Base-by-base conservation (phyloP, 35 echinoderm and acorn worm species). In the Eucidaris tribuloides region DNA sequence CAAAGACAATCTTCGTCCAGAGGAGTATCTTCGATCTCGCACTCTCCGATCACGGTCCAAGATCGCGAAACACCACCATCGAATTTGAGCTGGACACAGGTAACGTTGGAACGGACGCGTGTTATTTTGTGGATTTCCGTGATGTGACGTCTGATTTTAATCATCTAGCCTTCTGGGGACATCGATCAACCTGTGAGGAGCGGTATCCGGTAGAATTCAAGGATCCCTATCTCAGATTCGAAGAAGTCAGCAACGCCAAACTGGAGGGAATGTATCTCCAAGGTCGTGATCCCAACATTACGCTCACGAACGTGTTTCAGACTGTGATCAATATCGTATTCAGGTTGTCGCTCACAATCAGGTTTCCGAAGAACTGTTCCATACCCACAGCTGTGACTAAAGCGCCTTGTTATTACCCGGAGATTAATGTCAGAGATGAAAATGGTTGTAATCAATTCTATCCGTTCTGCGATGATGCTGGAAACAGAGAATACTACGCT, bases 391-490 rank as follows among this genome's bases (percentile, higher is more conserved):
- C 82, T 2, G 94, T 97, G 11, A 97, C 94, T 2, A 97, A 92
- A 59, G 94, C 71, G 18, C 89, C 85, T 39, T 97, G 94, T 61
- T 97, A 77, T 60, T 89, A 84, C 62, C 94, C 89, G 15, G 88
- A 85, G 40, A 71, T 97, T 7, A 77, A 76, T 19, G 85, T 97
- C 2, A 33, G 27, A 18, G 72, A 82, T 13, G 80, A 85, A 19
- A 97, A 97, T 34, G n/a, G 55, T 22, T 97, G 94, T 39, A 86
- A 96, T 43, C 80, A 81, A 35, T 84, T 85, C 60, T 97, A 97
- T 45, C 94, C 94, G 2, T 92, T 91, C 71, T 92, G 89, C 45
- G 89, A 90, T 65, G 62, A 80, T 17, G 63, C 60, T 17, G 85
- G 89, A 1, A 80, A 92, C 34, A n/a, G 94, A 3, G 80, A 92